A percentile compares a stretch with the other conserved stretches of the same genome.
Evolutionary conservation across 2,797 vertebrate genomes (phyloP).

Genomic region (Cetoscarus ocellatus): DNA sequence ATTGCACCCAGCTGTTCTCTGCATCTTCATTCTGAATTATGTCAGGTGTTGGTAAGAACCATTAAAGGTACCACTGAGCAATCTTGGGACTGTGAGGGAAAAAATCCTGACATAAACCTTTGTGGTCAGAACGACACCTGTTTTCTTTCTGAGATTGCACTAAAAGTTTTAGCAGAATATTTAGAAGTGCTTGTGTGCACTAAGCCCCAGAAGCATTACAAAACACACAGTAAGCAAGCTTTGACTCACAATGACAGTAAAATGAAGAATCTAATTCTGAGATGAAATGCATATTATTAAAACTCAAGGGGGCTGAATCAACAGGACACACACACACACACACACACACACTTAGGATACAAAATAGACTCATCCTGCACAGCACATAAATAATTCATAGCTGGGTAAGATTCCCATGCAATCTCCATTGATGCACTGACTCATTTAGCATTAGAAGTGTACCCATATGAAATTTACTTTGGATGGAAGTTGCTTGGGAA

Average conservation of each 20-base stretch:
- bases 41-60: no score
- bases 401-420: conserved; percentile 12
- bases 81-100: no score
- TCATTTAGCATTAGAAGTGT: conserved; percentile 17
- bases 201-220: conserved; percentile 26
- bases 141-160: conserved; percentile 10
- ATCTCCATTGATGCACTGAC: conserved; percentile 19
- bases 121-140: conserved; percentile 11
- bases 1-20: no score
- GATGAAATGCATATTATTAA: conserved; percentile 46
- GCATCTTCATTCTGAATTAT: no score
- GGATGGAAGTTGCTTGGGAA: background rate
- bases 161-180: background rate
- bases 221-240: conserved; percentile 27
- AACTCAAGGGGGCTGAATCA: conserved; percentile 21
- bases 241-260: conserved; percentile 38
- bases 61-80: no score
- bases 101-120: no score
- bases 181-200: background rate
- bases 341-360: conserved; percentile 3
- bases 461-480: conserved; percentile 14
- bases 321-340: background rate
- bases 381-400: conserved; percentile 43
- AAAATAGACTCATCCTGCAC: conserved; percentile 12
- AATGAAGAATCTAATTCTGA: conserved; percentile 43